Evolutionary conservation across 2,113 vertebrate genomes (phyloP), one percentile per base, ranked within the genome.

Genomic region (Mohoua ochrocephala): DNA sequence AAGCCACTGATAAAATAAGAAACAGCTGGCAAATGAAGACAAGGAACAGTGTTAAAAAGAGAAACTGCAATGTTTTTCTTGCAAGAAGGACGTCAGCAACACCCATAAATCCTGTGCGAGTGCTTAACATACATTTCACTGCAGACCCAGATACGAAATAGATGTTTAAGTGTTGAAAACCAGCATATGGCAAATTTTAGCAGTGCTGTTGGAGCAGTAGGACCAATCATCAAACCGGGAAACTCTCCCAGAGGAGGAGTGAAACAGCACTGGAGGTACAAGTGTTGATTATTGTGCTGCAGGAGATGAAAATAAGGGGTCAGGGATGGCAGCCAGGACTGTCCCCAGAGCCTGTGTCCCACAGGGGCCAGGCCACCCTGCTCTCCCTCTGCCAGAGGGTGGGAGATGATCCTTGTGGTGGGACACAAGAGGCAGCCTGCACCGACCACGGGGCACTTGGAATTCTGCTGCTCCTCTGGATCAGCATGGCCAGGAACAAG

Each of bases 1-100:
- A 95, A 93, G 44, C 13, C 65, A 71, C 50, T 18, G 49, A 85
- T 60, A 86, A 96, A 89, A 57, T 73, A 70, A 87, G 76, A 71
- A 96, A 93, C 93, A 96, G 85, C 90, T 96, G 96, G 87, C 75
- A 96, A 93, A 96, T 94, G 85, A 94, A 92, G 85, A 94, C 44
- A 52, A 93, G 88, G 65, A 94, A 50, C 60, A n/a, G 69, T 1
- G 45, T 92, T 92, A 89, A 80, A 95, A 92, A 93, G 73, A 93
- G 86, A 96, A 97, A 96, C 22, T 31, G 61, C 53, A 22, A 44
- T 49, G 56, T 37, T 91, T 96, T 73, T 39, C 75, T 67, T 69
- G 81, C 59, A 67, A 88, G 91, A 82, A 92, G 75, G 90, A 87
- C n/a, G 74, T 73, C 44, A 76, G 90, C 41, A 76, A 5, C 52